Base-by-base conservation (phyloP, 1,140 invertebrate species). In the Lethrus apterus region DNA sequence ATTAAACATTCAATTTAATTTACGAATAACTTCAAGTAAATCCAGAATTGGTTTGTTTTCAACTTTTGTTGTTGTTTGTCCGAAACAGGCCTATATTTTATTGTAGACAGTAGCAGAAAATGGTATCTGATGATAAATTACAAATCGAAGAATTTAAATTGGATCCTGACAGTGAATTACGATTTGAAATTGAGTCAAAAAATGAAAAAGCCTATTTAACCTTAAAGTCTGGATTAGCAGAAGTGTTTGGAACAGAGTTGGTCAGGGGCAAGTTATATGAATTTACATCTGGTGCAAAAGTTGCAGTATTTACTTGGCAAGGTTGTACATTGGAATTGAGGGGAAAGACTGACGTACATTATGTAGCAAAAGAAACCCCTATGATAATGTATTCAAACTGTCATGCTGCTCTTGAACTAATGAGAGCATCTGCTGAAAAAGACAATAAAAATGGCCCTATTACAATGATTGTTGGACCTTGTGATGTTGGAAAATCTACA, bases 231-330 rank as follows among this genome's bases (percentile, higher is more conserved):
- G 95, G 94, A 5, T 75, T 86, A 52, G 94, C 91, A 0, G 96
- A 99, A 75, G 78, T 98, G 33, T 99, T 98, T 74, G 96, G 96
- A 0, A 94, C 93, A 0, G 95, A 98, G 70, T 63, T 99, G 44
- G 87, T 95, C 0, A 89, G 90, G 69, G 89, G 89, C 15, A 97
- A 93, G 69, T 80, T 83, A 11, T 98, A 98, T 69, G 82, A 82
- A 52, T 98, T 98, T 64, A 76, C 78, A 15, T 74, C 83, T 4
- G 93, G 93, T 2, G 86, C 92, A 1, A 98, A 98, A 73, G 83
- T 95, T 10, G 95, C 95, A 0, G 83, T 98, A 1, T 99, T 89
- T 60, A 95, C 95, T 5, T 99, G 88, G 80, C 90, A 98, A 65
- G 93, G 93, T 2, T 97, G 93, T 63, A 81, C 79, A 0, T 65